Percentiles rank a stretch among this genome's conserved stretches.
These are phyloP conservation scores for Meleagris gallopavo DNA, from an alignment of 2,113 vertebrate species.

Conservation along the genomic window DNA sequence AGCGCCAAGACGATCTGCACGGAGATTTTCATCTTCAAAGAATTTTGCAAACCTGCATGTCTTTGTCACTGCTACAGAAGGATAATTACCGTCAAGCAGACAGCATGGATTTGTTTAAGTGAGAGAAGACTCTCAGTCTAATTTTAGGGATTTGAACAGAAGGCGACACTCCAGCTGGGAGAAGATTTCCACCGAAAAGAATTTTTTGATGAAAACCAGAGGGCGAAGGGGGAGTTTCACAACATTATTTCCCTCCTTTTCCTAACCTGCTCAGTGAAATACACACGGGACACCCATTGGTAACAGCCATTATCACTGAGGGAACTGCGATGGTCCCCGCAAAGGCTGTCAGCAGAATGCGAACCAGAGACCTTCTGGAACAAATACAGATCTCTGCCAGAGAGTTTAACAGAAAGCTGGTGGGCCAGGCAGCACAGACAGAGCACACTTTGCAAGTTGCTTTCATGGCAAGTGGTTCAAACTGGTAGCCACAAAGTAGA, in stretches of 20 bases:
- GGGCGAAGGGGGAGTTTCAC: conserved; percentile 38
- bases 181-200: conserved; percentile 48
- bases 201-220: conserved; percentile 35
- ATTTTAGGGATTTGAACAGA: conserved; percentile 72
- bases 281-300: neutral
- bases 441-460: neutral
- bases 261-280: neutral
- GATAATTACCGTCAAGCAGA: conserved; percentile 29
- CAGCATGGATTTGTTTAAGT: conserved; percentile 39
- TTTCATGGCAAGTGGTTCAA: neutral
- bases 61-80: conserved; percentile 30
- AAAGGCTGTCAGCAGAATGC: neutral
- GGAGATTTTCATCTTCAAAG: neutral
- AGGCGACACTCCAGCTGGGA: conserved; percentile 65
- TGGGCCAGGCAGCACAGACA: accelerated
- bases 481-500: neutral
- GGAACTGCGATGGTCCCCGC: neutral
- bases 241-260: neutral
- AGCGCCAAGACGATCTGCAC: neutral
- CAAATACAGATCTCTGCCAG: neutral
- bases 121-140: conserved; percentile 61
- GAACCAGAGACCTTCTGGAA: neutral
- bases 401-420: neutral
- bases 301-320: neutral
- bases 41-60: neutral